Conservation (phyloP, 2,113 vertebrate genomes). For the Ophiodon elongatus region DNA sequence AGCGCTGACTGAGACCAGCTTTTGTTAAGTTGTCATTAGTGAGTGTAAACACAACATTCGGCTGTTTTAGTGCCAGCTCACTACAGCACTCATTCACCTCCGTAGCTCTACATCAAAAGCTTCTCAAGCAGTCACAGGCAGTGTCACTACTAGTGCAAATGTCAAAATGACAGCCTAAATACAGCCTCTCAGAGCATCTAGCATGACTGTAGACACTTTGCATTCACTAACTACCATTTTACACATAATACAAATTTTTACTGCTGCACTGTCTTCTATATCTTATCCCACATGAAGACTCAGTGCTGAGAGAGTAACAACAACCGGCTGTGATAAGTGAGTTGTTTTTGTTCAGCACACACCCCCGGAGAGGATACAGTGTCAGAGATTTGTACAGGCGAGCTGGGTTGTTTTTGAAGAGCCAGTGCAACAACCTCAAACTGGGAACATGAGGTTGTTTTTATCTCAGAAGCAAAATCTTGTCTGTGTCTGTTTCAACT, state of each 20-base stretch:
- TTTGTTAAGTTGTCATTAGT: not conserved
- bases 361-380: slow-evolving; percentile 53
- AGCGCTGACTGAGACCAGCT: slow-evolving; percentile 1
- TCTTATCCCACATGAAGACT: slow-evolving; percentile 14
- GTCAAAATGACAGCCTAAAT: not conserved
- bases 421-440: slow-evolving; percentile 15
- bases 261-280: not conserved
- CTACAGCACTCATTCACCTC: not conserved
- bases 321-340: slow-evolving; percentile 24
- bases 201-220: not conserved
- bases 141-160: not conserved
- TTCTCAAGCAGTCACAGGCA: not conserved
- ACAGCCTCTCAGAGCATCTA: not conserved
- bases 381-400: slow-evolving; percentile 34
- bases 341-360: slow-evolving; percentile 59
- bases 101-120: not conserved
- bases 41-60: slow-evolving; percentile 6
- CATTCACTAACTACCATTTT: not conserved
- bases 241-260: not conserved
- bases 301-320: slow-evolving; percentile 34
- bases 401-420: slow-evolving; percentile 48
- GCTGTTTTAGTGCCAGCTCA: not conserved
- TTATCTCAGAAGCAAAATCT: not conserved
- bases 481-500: slow-evolving; percentile 6
- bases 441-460: not conserved